Percentiles rank a stretch among this genome's conserved stretches.
These are phyloP conservation scores for Thryonomys swinderianus DNA, from an alignment of 2,113 vertebrate genomes.

Conservation along the genomic window DNA sequence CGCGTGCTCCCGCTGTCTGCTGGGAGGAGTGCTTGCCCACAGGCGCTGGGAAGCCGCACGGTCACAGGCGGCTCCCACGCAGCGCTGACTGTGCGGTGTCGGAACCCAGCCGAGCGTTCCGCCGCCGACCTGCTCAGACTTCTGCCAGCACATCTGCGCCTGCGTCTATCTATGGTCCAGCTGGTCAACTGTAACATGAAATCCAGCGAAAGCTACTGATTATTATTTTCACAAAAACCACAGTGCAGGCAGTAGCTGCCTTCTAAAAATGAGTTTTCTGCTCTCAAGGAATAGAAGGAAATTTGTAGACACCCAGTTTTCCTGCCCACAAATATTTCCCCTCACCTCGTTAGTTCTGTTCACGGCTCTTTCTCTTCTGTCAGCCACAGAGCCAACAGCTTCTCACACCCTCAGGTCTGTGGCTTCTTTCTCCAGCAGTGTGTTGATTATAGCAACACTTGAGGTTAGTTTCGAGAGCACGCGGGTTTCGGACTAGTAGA, in stretches of 20 bases:
- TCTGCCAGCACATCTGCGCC: constrained; percentile 64
- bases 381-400: background rate
- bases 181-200: constrained; percentile 67
- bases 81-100: constrained; percentile 56
- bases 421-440: background rate
- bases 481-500: background rate
- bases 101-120: constrained; percentile 28
- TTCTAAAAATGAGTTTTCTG: constrained; percentile 61
- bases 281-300: constrained; percentile 75
- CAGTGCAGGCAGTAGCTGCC: constrained; percentile 62
- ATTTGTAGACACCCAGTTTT: background rate
- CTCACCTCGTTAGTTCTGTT: background rate
- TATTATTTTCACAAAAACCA: constrained; percentile 71
- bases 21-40: constrained; percentile 20
- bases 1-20: constrained; percentile 27
- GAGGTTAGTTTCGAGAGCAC: background rate
- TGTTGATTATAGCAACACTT: background rate
- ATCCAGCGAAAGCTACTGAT: constrained; percentile 67
- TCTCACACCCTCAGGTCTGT: background rate
- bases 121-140: constrained; percentile 49
- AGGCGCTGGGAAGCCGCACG: background rate
- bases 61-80: constrained; percentile 34
- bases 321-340: background rate
- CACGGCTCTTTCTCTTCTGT: background rate
- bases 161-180: constrained; percentile 58